phyloP scores from a whole-genome alignment of 2,113 vertebrate species.

The Zosterops pallidus region DNA sequence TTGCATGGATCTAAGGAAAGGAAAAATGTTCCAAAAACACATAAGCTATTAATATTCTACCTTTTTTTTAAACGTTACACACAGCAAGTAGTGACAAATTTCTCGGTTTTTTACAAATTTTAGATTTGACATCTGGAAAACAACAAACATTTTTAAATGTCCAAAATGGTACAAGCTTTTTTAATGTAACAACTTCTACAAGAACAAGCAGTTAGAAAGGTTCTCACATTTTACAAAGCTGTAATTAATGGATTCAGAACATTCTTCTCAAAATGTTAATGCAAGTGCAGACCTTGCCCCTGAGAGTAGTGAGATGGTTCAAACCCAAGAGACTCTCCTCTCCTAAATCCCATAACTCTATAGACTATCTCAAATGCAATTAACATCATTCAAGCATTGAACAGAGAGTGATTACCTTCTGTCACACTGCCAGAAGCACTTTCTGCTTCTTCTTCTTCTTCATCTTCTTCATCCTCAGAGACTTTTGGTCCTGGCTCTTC shows the following conservation, averaged over 20 bases:
- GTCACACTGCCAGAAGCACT: background rate
- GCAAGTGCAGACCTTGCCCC: background rate
- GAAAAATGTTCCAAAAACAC: background rate
- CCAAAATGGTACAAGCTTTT: background rate
- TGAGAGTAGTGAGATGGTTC: background rate
- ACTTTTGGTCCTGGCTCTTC: slow-evolving; percentile 50
- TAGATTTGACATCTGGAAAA: background rate
- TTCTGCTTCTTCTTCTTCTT: slow-evolving; percentile 33
- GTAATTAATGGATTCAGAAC: background rate
- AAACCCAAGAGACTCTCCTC: background rate
- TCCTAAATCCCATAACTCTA: background rate
- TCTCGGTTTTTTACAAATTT: background rate
- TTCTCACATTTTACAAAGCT: background rate
- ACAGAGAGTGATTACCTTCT: slow-evolving; percentile 51
- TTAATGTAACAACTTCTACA: background rate
- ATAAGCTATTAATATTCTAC: background rate
- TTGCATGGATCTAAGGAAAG: slow-evolving; percentile 53
- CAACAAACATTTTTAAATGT: background rate
- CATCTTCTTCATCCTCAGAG: slow-evolving; percentile 64
- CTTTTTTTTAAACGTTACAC: background rate
- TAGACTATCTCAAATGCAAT: background rate
- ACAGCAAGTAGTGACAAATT: background rate
- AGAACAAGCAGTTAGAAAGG: background rate
- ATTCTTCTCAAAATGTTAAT: background rate
- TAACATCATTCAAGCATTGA: background rate